Conservation (phyloP, 2,797 vertebrate genomes). For the Lepilemur septentrionalis region DNA sequence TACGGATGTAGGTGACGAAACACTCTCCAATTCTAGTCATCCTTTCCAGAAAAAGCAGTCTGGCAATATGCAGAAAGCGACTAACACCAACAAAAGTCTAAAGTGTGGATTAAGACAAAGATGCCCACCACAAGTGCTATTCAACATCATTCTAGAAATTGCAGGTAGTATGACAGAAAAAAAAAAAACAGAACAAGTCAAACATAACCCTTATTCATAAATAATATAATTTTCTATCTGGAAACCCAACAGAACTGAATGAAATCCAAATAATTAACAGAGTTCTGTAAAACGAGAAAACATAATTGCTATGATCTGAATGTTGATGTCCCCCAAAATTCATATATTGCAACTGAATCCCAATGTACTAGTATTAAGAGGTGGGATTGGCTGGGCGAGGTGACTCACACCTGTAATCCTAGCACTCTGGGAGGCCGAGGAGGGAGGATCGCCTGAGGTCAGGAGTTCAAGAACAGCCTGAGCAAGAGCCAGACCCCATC, state of each 20-base stretch:
- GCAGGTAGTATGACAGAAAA: not conserved
- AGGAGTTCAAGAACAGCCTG: not conserved
- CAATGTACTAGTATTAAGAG: not conserved
- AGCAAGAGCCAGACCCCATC: not conserved
- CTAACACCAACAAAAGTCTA: not conserved
- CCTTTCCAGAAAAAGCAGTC: not conserved
- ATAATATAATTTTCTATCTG: not conserved
- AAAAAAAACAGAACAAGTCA: not conserved
- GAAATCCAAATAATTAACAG: not conserved
- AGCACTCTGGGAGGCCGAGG: not conserved
- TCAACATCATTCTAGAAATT: not conserved
- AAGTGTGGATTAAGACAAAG: not conserved
- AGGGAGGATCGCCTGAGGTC: not conserved
- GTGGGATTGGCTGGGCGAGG: too few species aligned
- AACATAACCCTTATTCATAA: conserved; percentile 15
- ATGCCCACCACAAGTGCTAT: not conserved
- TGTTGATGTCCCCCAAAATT: not conserved
- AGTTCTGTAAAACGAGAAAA: conserved; percentile 29
- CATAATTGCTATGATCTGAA: not conserved
- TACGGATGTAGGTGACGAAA: too few species aligned
- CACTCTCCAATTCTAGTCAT: not conserved
- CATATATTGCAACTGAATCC: not conserved
- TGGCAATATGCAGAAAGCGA: not conserved
- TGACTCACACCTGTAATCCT: not conserved
- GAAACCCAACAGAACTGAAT: not conserved